phyloP scores from a whole-genome alignment of 2,113 vertebrate species.

The Mohoua ochrocephala region DNA sequence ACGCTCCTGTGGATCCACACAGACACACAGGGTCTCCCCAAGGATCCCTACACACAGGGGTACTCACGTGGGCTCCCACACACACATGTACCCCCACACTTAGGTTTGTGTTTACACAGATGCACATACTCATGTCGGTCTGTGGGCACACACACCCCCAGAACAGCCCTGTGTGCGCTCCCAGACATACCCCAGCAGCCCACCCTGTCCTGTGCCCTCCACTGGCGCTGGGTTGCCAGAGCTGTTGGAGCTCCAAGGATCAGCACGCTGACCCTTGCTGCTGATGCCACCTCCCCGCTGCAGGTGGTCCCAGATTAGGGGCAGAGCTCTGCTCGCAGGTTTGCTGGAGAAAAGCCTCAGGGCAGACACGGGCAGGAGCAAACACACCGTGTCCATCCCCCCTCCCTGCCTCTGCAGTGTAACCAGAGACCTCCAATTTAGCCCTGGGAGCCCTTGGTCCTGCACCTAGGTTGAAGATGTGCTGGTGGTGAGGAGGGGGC shows the following conservation, averaged over 20 bases:
- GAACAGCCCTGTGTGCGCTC: neutral
- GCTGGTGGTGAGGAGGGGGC: fast-evolving
- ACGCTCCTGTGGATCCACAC: fast-evolving
- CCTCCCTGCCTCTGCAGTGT: neutral
- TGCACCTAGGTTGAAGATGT: neutral
- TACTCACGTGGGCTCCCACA: neutral
- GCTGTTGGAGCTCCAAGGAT: neutral
- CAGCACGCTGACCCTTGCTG: neutral
- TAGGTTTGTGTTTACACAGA: fast-evolving
- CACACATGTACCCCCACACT: fast-evolving
- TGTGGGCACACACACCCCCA: fast-evolving
- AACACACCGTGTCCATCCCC: neutral
- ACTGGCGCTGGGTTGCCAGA: neutral
- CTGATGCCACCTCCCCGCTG: fast-evolving
- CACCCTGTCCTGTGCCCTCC: neutral
- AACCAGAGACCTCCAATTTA: neutral
- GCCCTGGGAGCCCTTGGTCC: neutral
- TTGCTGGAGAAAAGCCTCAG: neutral
- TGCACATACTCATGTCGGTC: neutral
- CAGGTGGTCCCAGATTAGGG: neutral
- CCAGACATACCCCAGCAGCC: neutral
- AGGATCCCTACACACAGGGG: neutral
- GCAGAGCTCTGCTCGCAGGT: neutral
- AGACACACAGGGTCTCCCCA: neutral
- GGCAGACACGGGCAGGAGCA: neutral